A percentile compares a stretch with the other conserved stretches of the same genome.
These are phyloP conservation scores for Saguinus imperator DNA, from an alignment of 2,113 vertebrate species.

Conservation along the genomic window DNA sequence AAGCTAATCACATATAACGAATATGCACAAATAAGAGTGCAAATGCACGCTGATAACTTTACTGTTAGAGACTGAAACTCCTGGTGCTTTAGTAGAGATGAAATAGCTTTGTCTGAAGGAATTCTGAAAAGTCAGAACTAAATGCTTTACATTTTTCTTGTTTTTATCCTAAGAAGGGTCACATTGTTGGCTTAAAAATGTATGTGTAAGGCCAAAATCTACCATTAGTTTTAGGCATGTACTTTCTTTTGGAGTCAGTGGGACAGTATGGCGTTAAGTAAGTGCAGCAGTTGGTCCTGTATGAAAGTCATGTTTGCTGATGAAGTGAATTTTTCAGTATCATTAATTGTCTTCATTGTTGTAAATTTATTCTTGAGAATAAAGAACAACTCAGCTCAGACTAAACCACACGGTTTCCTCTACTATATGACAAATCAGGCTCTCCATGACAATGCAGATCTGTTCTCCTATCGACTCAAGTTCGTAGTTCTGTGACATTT, in stretches of 20 bases:
- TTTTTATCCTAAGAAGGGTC: slow-evolving; percentile 65
- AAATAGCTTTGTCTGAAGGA: slow-evolving; percentile 56
- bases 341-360: slow-evolving; percentile 1
- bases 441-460: background rate
- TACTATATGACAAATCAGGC: background rate
- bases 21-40: background rate
- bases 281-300: background rate
- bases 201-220: slow-evolving; percentile 38
- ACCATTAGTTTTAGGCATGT: slow-evolving; percentile 26
- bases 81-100: slow-evolving; percentile 30
- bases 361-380: slow-evolving; percentile 10
- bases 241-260: slow-evolving; percentile 26
- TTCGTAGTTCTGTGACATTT: background rate
- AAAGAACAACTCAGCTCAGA: background rate
- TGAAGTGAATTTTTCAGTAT: slow-evolving; percentile 10
- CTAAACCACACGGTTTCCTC: background rate
- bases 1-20: slow-evolving; percentile 38
- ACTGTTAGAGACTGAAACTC: slow-evolving; percentile 48
- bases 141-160: slow-evolving; percentile 66
- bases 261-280: slow-evolving; percentile 10
- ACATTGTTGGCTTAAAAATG: slow-evolving; percentile 51
- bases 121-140: slow-evolving; percentile 58
- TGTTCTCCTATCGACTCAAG: background rate
- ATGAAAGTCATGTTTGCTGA: slow-evolving; percentile 34
- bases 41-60: background rate